Evolutionary conservation across 2,888 invertebrate genomes (phyloP).

Genomic region (Nysson spinosus): DNA sequence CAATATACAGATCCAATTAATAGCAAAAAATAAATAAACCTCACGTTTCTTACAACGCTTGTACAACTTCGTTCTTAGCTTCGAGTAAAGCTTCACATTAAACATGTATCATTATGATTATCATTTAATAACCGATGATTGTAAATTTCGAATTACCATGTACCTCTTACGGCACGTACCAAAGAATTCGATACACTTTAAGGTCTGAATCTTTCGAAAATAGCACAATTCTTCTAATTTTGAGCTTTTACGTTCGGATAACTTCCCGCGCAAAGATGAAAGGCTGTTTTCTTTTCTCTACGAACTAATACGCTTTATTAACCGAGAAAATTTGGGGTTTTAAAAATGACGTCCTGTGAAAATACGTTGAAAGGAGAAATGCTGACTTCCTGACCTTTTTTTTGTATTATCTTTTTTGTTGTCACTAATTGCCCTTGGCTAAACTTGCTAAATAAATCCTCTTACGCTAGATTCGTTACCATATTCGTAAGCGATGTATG

Average conservation of each 20-base stretch:
- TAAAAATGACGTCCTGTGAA: conserved; percentile 8
- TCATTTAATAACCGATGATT: not conserved
- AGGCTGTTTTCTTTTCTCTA: not conserved
- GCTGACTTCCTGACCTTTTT: not conserved
- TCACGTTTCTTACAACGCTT: conserved; percentile 12
- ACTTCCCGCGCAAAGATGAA: conserved; percentile 16
- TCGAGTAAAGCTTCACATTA: conserved; percentile 13
- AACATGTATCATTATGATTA: conserved; percentile 2
- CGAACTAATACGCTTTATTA: not conserved
- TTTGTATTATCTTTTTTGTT: not conserved
- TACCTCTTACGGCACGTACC: not conserved
- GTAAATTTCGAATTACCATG: conserved; percentile 1
- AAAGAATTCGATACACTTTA: no score
- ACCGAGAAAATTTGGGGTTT: conserved; percentile 20
- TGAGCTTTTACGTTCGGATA: not conserved
- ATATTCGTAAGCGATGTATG: conserved; percentile 36
- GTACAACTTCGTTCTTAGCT: conserved; percentile 1
- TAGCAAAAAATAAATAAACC: conserved; percentile 39
- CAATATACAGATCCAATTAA: conserved; percentile 23
- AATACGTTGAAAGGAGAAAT: conserved; percentile 4
- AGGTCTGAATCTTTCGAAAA: no score
- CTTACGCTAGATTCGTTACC: conserved; percentile 35
- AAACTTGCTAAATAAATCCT: conserved; percentile 27
- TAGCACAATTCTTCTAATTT: conserved; percentile 2
- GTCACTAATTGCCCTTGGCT: conserved; percentile 1